Evolutionary conservation across 2,113 vertebrate genomes (phyloP).

Genomic region (Rallus limicola): DNA sequence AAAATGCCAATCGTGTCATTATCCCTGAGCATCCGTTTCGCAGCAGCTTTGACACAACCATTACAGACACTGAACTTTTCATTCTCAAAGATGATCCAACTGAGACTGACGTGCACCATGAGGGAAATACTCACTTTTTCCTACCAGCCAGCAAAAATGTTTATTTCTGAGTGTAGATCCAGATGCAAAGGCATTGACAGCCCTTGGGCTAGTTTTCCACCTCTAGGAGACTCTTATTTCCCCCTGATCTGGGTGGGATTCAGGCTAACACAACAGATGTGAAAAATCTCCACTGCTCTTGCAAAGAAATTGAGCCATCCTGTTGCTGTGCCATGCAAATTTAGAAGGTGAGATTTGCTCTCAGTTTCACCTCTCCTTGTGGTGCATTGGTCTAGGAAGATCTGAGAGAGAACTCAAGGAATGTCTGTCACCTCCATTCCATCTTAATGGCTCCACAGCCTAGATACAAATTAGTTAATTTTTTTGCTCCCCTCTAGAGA

Average conservation of each 20-base stretch:
- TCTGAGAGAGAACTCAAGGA: not conserved
- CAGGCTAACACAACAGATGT: not conserved
- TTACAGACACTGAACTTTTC: not conserved
- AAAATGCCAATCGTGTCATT: not conserved
- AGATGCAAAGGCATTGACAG: not conserved
- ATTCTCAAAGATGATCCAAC: not conserved
- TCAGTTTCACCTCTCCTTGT: not conserved
- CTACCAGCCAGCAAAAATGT: not conserved
- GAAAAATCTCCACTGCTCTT: not conserved
- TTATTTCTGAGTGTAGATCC: not conserved
- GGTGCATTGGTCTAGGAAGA: not conserved
- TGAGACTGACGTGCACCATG: not conserved
- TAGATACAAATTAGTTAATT: not conserved
- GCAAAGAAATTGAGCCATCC: not conserved
- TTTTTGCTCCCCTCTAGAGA: rapidly evolving
- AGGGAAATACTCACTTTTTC: not conserved
- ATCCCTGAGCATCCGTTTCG: not conserved
- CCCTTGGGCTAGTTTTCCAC: not conserved
- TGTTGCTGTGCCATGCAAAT: not conserved
- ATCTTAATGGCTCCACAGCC: not conserved
- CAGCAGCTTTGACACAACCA: not conserved
- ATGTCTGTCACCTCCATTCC: not conserved
- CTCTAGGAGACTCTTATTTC: not conserved
- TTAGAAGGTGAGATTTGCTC: not conserved
- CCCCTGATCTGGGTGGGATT: not conserved